A percentile compares a stretch with the other conserved stretches of the same genome.
phyloP scores from a whole-genome alignment of 2,888 invertebrate species.

The Kuschelorhynchus macadamiae region DNA sequence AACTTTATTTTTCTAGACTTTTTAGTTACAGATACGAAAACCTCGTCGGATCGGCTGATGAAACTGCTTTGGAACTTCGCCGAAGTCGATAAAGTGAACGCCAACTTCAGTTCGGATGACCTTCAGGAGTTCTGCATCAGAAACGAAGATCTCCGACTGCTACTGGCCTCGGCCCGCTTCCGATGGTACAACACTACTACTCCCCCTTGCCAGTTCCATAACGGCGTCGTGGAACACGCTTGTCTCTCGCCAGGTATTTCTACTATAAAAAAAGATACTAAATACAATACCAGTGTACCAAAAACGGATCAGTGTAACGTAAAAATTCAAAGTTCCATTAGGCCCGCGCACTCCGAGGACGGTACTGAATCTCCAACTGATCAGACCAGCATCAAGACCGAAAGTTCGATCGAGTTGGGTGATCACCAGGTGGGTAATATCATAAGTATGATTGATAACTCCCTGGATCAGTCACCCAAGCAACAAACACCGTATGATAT shows the following conservation, averaged over 20 bases:
- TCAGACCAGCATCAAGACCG: no score
- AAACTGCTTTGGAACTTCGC: slow-evolving; percentile 4
- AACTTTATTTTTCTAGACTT: not conserved
- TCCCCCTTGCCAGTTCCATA: not conserved
- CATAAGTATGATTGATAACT: no score
- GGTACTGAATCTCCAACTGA: no score
- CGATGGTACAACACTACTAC: not conserved
- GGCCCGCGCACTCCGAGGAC: no score
- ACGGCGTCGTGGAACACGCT: not conserved
- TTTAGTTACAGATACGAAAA: not conserved
- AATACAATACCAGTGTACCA: no score
- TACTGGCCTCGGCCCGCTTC: slow-evolving; percentile 13
- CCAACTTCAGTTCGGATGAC: not conserved
- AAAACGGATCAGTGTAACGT: no score
- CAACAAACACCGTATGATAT: no score
- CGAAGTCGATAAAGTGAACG: not conserved
- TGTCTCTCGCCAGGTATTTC: not conserved
- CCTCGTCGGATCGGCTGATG: slow-evolving; percentile 11
- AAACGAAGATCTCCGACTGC: slow-evolving; percentile 14
- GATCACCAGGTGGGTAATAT: no score
- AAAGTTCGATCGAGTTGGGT: no score
- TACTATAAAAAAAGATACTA: no score
- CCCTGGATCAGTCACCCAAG: no score
- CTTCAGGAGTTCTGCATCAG: slow-evolving; percentile 8
- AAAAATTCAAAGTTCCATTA: no score